Base-by-base conservation (phyloP, 2,888 invertebrate genomes). In the Melolontha melolontha region DNA sequence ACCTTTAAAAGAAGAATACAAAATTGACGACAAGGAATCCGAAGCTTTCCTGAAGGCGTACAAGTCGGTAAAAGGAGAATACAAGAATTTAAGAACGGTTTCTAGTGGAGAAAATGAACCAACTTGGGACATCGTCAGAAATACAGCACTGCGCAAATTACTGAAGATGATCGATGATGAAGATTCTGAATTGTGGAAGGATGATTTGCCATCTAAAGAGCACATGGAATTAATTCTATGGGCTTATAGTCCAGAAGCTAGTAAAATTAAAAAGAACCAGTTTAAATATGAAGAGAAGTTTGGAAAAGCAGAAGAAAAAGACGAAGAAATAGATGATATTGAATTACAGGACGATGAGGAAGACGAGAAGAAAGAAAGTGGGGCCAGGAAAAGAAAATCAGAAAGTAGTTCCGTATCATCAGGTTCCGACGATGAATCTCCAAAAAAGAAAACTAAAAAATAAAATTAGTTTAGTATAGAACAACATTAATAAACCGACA, bases 51-150 rank as follows among this genome's bases (percentile, higher is more conserved):
- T 91, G 14, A 84, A 86, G 0, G 91, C 90, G 0, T 93, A 92
- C 81, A 82, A 83, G 64, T 81, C 85, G 0, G 90, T 86, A 5
- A 87, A 88, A 6, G 92, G 92, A 0, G 88, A 91, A 72, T 91
- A 92, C 80, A 93, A 93, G 79, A 89, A 90, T 67, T 85, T 93
- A 65, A 86, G 92, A 41, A 90, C 90, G 0, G 87, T 90, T 42
- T 83, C 84, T 51, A 84, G 86, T 0, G 86, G 86, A 41, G 85
- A 84, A 0, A 85, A 82, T 0, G 85, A 84, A 27, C 85, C 86
- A 17, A 90, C 92, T 0, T 93, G 93, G 93, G 93, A 93, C 80
- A 89, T 93, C 67, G 86, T 91, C 6, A 84, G 93, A 73, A 93
- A 93, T 76, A 80, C 81, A 0, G 87, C 87, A 39, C 83, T 93